These are phyloP conservation scores for Mercenaria mercenaria DNA, from an alignment of 1,140 invertebrate genomes.

Conservation along the genomic window DNA sequence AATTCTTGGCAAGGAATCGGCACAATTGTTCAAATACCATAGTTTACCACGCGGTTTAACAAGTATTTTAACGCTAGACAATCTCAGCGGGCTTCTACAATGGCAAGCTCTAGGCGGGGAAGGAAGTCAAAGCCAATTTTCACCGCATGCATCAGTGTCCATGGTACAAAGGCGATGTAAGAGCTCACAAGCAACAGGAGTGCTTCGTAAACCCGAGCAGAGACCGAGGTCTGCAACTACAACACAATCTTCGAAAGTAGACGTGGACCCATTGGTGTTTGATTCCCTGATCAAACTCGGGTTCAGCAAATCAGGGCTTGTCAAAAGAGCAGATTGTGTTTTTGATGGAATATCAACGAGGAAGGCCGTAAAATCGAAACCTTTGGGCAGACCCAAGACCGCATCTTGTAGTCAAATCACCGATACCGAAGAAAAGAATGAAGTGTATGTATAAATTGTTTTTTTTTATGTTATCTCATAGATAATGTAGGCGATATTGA, in stretches of 20 bases:
- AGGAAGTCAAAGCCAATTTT: background rate
- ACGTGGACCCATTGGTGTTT: background rate
- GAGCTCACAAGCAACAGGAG: background rate
- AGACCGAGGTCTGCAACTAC: background rate
- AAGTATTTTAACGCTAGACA: background rate
- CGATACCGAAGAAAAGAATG: too few relatives aligned
- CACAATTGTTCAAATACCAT: conserved; percentile 34
- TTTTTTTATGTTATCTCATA: too few relatives aligned
- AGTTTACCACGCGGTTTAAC: background rate
- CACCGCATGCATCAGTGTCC: background rate
- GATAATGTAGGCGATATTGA: too few relatives aligned
- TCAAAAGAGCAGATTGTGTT: background rate
- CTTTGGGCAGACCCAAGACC: background rate
- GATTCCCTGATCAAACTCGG: background rate
- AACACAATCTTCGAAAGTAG: background rate
- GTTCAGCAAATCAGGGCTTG: background rate
- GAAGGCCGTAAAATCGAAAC: background rate
- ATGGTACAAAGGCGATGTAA: background rate
- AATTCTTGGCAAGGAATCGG: background rate
- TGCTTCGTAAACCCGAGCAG: too few relatives aligned
- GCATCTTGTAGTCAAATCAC: too few relatives aligned
- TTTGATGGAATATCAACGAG: background rate
- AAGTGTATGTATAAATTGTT: too few relatives aligned
- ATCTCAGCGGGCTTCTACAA: background rate
- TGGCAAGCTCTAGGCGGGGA: conserved; percentile 15